These are phyloP conservation scores for Argopecten irradians DNA, from an alignment of 1,140 invertebrate genomes.

Conservation along the genomic window DNA sequence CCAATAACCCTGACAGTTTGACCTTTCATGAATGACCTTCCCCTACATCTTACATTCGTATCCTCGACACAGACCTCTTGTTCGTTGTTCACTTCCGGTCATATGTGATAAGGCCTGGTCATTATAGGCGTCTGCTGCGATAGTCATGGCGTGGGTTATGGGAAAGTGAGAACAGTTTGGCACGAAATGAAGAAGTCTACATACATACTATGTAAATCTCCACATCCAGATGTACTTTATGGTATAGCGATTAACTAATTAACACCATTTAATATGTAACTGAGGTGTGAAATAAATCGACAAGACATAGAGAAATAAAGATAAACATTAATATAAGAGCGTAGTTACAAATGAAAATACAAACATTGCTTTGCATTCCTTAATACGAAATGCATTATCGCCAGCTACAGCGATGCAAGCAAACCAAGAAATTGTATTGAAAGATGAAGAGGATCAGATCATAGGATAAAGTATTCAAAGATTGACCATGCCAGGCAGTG, in stretches of 20 bases:
- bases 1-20: not conserved
- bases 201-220: not conserved
- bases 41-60: not conserved
- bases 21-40: not conserved
- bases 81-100: not conserved
- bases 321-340: no score
- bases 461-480: no score
- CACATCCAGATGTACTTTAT: not conserved
- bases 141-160: not conserved
- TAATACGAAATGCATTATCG: no score
- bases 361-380: no score
- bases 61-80: not conserved
- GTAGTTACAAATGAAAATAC: no score
- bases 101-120: not conserved
- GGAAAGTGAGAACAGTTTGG: conserved; percentile 15
- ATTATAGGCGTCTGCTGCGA: not conserved
- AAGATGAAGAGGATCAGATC: no score
- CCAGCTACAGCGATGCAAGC: no score
- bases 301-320: no score
- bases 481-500: no score
- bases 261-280: not conserved
- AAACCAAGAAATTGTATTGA: no score
- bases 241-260: not conserved
- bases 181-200: not conserved
- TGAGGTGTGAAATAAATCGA: no score